A percentile compares a stretch with the other conserved stretches of the same genome.
Conservation (phyloP, 2,888 invertebrate species). For the Atethmia centrago region DNA sequence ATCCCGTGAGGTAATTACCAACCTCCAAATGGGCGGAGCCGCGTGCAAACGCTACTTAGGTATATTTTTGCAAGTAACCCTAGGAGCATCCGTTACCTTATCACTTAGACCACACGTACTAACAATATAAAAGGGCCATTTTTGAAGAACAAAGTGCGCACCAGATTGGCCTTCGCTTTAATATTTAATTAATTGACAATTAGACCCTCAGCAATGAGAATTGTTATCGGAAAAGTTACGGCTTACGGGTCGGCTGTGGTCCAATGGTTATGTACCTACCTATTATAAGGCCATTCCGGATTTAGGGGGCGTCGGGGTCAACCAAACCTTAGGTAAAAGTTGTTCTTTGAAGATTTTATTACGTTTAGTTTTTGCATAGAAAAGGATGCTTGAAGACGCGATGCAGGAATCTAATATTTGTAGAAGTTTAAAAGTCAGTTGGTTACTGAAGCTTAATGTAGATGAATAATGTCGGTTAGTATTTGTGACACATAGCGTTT, state of each 20-base stretch:
- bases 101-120: conserved; percentile 49
- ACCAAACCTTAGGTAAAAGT: conserved; percentile 16
- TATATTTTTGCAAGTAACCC: neutral
- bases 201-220: conserved; percentile 75
- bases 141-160: conserved; percentile 65
- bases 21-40: neutral
- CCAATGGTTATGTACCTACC: conserved; percentile 49
- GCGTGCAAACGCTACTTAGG: neutral
- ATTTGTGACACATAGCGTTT: conserved; percentile 2
- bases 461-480: neutral
- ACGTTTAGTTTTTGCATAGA: neutral
- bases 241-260: conserved; percentile 38
- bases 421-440: neutral
- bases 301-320: conserved; percentile 25
- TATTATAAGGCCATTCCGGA: conserved; percentile 37
- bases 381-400: too few species aligned
- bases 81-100: neutral
- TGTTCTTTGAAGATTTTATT: conserved; percentile 3
- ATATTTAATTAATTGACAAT: conserved; percentile 80
- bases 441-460: neutral
- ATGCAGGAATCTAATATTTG: too few species aligned
- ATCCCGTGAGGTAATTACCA: neutral
- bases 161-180: conserved; percentile 71
- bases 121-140: conserved; percentile 64
- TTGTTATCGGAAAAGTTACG: conserved; percentile 73